Evolutionary conservation across 2,888 invertebrate species (phyloP).

Genomic region (Oxytorus armatus): DNA sequence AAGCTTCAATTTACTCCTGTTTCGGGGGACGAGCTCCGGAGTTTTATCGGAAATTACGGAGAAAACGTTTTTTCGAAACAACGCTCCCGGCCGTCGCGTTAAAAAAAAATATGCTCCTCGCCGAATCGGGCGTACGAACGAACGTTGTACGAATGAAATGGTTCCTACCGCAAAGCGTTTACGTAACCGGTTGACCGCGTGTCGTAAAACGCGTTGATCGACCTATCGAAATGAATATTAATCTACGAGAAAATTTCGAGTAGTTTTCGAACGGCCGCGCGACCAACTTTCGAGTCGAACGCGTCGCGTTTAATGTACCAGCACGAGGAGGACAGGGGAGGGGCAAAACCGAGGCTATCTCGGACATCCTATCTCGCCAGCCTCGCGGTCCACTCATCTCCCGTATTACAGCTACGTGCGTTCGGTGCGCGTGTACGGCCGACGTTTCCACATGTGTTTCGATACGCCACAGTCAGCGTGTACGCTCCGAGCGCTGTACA

Average conservation of each 20-base stretch:
- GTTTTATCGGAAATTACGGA: too few relatives aligned
- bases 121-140: too few relatives aligned
- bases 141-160: too few relatives aligned
- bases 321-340: not conserved
- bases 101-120: too few relatives aligned
- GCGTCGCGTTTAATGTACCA: conserved; percentile 32
- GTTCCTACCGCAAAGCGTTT: not conserved
- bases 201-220: not conserved
- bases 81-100: too few relatives aligned
- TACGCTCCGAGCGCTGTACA: conserved; percentile 56
- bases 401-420: too few relatives aligned
- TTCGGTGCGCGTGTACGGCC: too few relatives aligned
- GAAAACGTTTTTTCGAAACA: too few relatives aligned
- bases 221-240: not conserved
- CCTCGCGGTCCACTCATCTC: conserved; percentile 38
- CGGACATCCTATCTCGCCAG: conserved; percentile 39
- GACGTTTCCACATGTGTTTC: conserved; percentile 40
- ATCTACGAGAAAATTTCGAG: conserved; percentile 2
- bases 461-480: conserved; percentile 58
- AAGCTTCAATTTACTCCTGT: too few relatives aligned
- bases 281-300: conserved; percentile 36
- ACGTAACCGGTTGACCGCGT: not conserved
- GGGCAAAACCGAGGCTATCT: conserved; percentile 48
- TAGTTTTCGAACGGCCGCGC: not conserved
- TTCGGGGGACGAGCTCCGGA: too few relatives aligned